A percentile compares a stretch with the other conserved stretches of the same genome.
Evolutionary conservation across 2,888 invertebrate genomes (phyloP).

Genomic region (Saturnia japonica): DNA sequence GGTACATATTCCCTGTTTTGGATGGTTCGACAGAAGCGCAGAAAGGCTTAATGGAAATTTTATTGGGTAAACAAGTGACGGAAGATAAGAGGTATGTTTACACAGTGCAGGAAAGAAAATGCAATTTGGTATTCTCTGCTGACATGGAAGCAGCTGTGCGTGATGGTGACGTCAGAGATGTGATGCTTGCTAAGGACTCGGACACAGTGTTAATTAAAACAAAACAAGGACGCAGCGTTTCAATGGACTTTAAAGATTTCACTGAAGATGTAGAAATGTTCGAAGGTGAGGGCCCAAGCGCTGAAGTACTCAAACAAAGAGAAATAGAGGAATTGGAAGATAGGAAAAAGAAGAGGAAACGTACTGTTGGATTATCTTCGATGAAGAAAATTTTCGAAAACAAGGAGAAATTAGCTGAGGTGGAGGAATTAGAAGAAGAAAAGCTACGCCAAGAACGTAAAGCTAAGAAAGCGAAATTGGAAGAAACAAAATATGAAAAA

Average conservation of each 20-base stretch:
- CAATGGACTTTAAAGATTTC: conserved; percentile 85
- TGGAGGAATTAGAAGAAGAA: conserved; percentile 81
- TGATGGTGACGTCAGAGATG: conserved; percentile 89
- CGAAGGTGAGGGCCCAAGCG: conserved; percentile 87
- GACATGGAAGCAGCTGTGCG: conserved; percentile 88
- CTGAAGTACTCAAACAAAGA: conserved; percentile 83
- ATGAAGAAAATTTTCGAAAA: conserved; percentile 89
- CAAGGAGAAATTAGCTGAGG: conserved; percentile 86
- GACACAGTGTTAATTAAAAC: conserved; percentile 88
- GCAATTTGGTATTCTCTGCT: conserved; percentile 88
- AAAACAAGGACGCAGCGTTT: conserved; percentile 88
- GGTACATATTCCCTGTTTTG: conserved; percentile 88
- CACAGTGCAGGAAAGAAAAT: conserved; percentile 87
- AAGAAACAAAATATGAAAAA: conserved; percentile 71
- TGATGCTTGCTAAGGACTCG: conserved; percentile 88
- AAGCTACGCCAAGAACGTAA: conserved; percentile 66
- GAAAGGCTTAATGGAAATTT: conserved; percentile 82
- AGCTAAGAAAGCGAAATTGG: conserved; percentile 70
- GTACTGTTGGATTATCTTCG: conserved; percentile 84
- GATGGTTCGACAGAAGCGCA: conserved; percentile 86
- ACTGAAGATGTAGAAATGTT: conserved; percentile 82
- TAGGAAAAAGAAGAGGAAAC: conserved; percentile 81
- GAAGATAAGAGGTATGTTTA: conserved; percentile 87
- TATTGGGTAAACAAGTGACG: conserved; percentile 81
- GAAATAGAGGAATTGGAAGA: conserved; percentile 81